Evolutionary conservation across 2,888 invertebrate genomes (phyloP).

Genomic region (Andrena chrysosceles): DNA sequence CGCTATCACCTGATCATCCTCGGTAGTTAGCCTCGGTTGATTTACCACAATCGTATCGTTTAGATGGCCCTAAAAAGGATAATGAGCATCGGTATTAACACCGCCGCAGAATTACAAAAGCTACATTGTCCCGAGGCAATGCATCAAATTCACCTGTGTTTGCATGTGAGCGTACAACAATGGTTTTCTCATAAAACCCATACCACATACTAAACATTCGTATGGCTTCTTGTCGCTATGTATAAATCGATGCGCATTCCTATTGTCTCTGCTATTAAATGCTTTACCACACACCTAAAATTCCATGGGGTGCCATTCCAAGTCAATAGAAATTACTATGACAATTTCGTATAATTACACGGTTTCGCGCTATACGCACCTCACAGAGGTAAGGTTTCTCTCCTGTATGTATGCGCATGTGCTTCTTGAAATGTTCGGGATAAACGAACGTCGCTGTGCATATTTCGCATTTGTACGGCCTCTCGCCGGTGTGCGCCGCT

Average conservation of each 20-base stretch:
- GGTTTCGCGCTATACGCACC: slow-evolving; percentile 81
- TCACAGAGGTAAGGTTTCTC: slow-evolving; percentile 91
- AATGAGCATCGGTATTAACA: background rate
- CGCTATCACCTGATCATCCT: slow-evolving; percentile 86
- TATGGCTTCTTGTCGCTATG: slow-evolving; percentile 95
- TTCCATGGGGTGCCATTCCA: background rate
- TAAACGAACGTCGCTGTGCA: slow-evolving; percentile 93
- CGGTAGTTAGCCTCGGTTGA: slow-evolving; percentile 90
- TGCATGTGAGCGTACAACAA: slow-evolving; percentile 92
- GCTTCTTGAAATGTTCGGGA: slow-evolving; percentile 93
- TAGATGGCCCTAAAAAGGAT: slow-evolving; percentile 87
- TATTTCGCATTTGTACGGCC: slow-evolving; percentile 90
- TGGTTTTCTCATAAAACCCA: slow-evolving; percentile 94
- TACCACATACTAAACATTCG: slow-evolving; percentile 92
- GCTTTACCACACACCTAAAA: slow-evolving; percentile 92
- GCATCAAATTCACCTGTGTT: slow-evolving; percentile 84
- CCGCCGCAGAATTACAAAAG: background rate
- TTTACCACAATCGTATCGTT: slow-evolving; percentile 94
- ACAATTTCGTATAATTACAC: background rate
- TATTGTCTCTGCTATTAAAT: slow-evolving; percentile 93
- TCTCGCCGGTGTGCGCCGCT: slow-evolving; percentile 92
- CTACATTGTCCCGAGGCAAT: background rate
- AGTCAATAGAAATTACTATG: slow-evolving; percentile 8
- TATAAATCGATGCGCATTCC: slow-evolving; percentile 93
- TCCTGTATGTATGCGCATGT: slow-evolving; percentile 91